A percentile compares a stretch with the other conserved stretches of the same genome.
Conservation (phyloP, 2,888 invertebrate genomes). For the Ceriagrion tenellum region DNA sequence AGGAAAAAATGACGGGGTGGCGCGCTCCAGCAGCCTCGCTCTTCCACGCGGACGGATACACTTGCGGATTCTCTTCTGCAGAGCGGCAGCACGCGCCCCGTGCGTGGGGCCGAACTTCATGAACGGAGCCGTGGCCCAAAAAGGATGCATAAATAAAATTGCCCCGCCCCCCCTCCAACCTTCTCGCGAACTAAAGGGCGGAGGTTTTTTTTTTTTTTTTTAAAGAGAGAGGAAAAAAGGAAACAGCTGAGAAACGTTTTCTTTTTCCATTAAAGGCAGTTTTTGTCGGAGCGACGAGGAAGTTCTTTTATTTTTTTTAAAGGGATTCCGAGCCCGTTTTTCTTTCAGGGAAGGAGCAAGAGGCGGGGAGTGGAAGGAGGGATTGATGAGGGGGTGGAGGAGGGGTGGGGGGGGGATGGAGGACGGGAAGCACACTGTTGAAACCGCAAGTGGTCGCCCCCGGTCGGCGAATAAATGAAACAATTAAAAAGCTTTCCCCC, state of each 20-base stretch:
- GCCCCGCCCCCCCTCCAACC: background rate
- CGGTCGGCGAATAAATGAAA: slow-evolving; percentile 21
- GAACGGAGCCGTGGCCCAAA: background rate
- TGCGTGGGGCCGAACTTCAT: background rate
- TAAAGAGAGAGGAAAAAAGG: background rate
- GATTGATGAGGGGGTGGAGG: background rate
- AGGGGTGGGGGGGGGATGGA: background rate
- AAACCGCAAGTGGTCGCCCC: slow-evolving; percentile 36
- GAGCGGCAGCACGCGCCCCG: too few relatives aligned
- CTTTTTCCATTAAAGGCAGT: slow-evolving; percentile 35
- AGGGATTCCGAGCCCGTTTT: background rate
- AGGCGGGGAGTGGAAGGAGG: background rate
- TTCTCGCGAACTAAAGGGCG: background rate
- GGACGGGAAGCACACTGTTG: slow-evolving; percentile 1
- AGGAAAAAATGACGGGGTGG: background rate
- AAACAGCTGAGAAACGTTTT: background rate
- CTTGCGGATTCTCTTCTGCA: background rate
- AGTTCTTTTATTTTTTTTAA: slow-evolving; percentile 11
- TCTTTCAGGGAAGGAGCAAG: background rate
- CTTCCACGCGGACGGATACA: background rate
- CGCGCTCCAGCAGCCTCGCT: background rate
- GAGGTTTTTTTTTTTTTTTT: background rate
- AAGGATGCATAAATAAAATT: background rate
- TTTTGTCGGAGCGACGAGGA: slow-evolving; percentile 35
- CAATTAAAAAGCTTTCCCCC: background rate